Base-by-base conservation (phyloP, 2,888 invertebrate species). In the Quadroppia sp. region DNA sequence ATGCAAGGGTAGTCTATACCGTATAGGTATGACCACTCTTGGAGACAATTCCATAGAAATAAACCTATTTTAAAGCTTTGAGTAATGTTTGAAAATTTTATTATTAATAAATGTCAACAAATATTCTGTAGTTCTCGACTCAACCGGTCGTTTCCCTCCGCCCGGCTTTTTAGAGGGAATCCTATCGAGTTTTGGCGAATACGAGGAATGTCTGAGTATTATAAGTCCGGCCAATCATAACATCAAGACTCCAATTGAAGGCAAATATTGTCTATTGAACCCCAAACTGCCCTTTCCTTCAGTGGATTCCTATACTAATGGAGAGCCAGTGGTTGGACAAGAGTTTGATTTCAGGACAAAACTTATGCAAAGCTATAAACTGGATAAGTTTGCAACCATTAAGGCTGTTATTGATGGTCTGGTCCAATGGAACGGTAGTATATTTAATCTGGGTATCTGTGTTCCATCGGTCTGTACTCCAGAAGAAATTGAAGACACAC, bases 151-250 rank as follows among this genome's bases (percentile, higher is more conserved):
- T 23, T 73, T 73, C 36, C 73, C 73, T n/a, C 69, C 67, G 20
- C 17, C 50, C 6, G 73, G 73, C 28, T 48, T 69, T 25, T 15
- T 69, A 30, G 42, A 56, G 32, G 73, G 73, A 6, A 56, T 45
- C n/a, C 48, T 48, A 23, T 73, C 73, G 9, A 73, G 73, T 73
- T 73, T 73, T 53, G 73, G 73, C 25, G 73, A 73, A 73, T 73
- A 25, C 25, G 73, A 73, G 25, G 73, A 73, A 40, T 73, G 73
- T 53, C 20, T 73, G 15, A 28, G 70, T 30, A 50, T 73, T 13
- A 67, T 45, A 28, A 42, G 48, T 69, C 73, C 69, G 17, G n/a
- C 42, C 15, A 61, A 25, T 28, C n/a, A 48, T 4, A 0, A 25
- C 23, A 50, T 28, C 17, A 69, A 50, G 20, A 70, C 15, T 6